phyloP scores from a whole-genome alignment of 1,140 invertebrate genomes.

The Sipha flava region DNA sequence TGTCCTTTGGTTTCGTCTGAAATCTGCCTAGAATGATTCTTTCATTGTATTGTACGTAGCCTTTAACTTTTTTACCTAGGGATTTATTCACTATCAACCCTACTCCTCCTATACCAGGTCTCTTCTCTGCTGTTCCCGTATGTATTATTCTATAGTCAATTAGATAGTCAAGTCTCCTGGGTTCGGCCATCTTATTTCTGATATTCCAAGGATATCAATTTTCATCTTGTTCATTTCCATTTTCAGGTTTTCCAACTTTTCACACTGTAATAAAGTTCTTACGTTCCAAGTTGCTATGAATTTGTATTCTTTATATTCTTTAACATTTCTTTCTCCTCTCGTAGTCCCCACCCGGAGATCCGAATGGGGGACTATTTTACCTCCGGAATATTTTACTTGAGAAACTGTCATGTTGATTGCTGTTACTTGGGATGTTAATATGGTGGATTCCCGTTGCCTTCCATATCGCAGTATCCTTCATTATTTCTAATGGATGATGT shows the following conservation, averaged over 20 bases:
- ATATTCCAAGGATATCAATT: no score
- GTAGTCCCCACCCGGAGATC: neutral
- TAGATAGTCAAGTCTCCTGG: neutral
- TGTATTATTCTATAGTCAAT: slow-evolving; percentile 23
- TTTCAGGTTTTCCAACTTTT: no score
- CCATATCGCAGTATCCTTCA: neutral
- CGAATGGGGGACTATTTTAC: neutral
- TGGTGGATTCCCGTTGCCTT: neutral
- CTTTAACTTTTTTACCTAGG: neutral
- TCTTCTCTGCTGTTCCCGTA: neutral
- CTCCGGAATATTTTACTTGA: neutral
- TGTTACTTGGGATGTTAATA: neutral
- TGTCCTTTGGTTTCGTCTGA: slow-evolving; percentile 8
- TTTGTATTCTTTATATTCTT: neutral
- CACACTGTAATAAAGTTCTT: neutral
- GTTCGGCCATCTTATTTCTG: slow-evolving; percentile 12
- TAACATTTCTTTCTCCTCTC: neutral
- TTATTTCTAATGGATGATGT: neutral
- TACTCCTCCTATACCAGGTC: slow-evolving; percentile 2
- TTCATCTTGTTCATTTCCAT: slow-evolving; percentile 26
- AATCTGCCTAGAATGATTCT: slow-evolving; percentile 18
- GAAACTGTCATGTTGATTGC: neutral
- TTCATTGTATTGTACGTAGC: neutral
- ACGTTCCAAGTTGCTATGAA: slow-evolving; percentile 9
- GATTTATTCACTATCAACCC: slow-evolving; percentile 11